Evolutionary conservation across 2,888 invertebrate species (phyloP).

Genomic region (Coelinius sp.): DNA sequence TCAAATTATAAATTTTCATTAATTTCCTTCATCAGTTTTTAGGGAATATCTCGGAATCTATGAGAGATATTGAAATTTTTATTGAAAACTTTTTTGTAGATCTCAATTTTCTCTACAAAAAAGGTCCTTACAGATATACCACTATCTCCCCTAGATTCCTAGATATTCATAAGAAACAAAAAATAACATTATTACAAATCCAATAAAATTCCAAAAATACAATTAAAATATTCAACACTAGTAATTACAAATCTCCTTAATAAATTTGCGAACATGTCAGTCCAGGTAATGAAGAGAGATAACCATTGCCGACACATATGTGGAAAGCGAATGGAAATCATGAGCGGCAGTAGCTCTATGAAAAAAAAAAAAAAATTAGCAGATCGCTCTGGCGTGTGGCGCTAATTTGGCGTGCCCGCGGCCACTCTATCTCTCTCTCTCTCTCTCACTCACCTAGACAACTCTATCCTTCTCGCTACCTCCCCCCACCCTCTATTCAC

Average conservation of each 20-base stretch:
- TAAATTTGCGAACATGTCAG: not conserved
- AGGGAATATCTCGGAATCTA: too few relatives aligned
- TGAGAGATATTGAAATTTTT: too few relatives aligned
- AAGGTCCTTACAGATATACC: too few relatives aligned
- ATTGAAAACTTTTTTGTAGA: too few relatives aligned
- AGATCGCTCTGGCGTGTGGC: constrained; percentile 48
- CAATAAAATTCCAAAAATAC: too few relatives aligned
- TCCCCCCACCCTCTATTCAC: not conserved
- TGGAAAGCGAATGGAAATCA: constrained; percentile 38
- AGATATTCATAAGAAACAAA: too few relatives aligned
- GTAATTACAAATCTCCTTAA: not conserved
- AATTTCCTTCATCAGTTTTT: too few relatives aligned
- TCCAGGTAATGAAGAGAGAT: not conserved
- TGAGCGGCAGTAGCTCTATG: constrained; percentile 46
- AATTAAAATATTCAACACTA: too few relatives aligned
- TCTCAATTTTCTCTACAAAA: too few relatives aligned
- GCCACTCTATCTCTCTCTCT: constrained; percentile 37
- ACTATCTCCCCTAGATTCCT: too few relatives aligned
- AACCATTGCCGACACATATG: not conserved
- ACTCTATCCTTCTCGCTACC: too few relatives aligned
- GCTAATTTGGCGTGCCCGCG: constrained; percentile 58
- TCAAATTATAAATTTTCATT: too few relatives aligned
- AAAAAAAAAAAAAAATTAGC: constrained; percentile 55
- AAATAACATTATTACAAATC: not conserved
- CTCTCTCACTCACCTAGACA: constrained; percentile 13